These are phyloP conservation scores for Diaprepes abbreviatus DNA, from an alignment of 2,888 invertebrate genomes.

Conservation along the genomic window DNA sequence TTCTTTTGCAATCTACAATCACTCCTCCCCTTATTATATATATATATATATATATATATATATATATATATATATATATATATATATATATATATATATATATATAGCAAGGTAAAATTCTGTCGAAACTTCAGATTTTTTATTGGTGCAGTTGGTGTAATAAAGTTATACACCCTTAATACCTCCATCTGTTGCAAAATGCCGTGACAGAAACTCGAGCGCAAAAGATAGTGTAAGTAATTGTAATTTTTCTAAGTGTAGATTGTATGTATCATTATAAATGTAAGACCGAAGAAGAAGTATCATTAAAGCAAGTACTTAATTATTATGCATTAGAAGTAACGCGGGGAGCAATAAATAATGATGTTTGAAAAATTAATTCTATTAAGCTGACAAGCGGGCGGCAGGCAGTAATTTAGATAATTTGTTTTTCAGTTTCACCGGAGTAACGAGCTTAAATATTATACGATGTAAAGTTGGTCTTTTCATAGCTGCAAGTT, in stretches of 20 bases:
- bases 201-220: not conserved
- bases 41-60: too few relatives aligned
- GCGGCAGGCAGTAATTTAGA: slow-evolving; percentile 41
- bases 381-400: slow-evolving; percentile 43
- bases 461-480: slow-evolving; percentile 3
- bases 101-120: too few relatives aligned
- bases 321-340: slow-evolving; percentile 43
- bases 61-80: too few relatives aligned
- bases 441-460: slow-evolving; percentile 20
- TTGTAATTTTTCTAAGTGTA: not conserved
- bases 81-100: too few relatives aligned
- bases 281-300: slow-evolving; percentile 2
- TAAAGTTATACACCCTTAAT: too few relatives aligned
- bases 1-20: too few relatives aligned
- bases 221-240: slow-evolving; percentile 7
- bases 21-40: too few relatives aligned
- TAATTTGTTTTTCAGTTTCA: slow-evolving; percentile 37
- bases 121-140: too few relatives aligned
- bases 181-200: not conserved
- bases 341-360: slow-evolving; percentile 33
- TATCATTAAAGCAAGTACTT: slow-evolving; percentile 33
- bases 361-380: slow-evolving; percentile 46
- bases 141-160: too few relatives aligned
- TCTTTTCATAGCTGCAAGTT: not conserved
- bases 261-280: not conserved